Evolutionary conservation across 1,140 invertebrate species (phyloP), one percentile per base, ranked within the genome.

Genomic region (Stenopsyche tienmushanensis): DNA sequence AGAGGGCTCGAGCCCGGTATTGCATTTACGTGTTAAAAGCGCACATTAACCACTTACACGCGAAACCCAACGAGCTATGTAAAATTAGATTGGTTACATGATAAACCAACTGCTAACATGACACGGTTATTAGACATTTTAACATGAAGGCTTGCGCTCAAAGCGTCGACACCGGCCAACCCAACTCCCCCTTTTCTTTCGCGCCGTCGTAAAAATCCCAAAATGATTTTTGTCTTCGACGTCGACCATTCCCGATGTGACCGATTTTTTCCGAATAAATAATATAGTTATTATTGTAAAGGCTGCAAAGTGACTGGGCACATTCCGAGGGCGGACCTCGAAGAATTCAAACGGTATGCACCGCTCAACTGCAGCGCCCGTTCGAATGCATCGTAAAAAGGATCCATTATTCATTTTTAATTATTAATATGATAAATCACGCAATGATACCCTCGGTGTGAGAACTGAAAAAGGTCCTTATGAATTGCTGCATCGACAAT

Each of bases 11-110:
- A n/a, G n/a, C n/a, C n/a, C n/a, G n/a, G n/a, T n/a, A n/a, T n/a
- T n/a, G n/a, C n/a, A n/a, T n/a, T n/a, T n/a, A n/a, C n/a, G n/a
- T n/a, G n/a, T n/a, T n/a, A n/a, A n/a, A n/a, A n/a, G n/a, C n/a
- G 18, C 17, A 15, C 41, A 60, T 10, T 18, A 23, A 10, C 55
- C 41, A 20, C 21, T 58, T 5, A 47, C 44, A 47, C 44, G 29
- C 55, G 15, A 55, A 34, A 50, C n/a, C 9, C 52, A n/a, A 10
- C 26, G 54, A n/a, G 15, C 25, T 21, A n/a, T 60, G 41, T 34
- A 26, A 10, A 60, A 60, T 60, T 60, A 47, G 42, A 47, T 60
- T 47, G 17, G 57, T 47, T 47, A 47, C 23, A 47, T 2, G 57
- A 60, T 60, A 60, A 60, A 10, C 8, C 20, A 13, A 44, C 41